Base-by-base conservation (phyloP, 2,797 vertebrate genomes). In the Rhincodon typus region DNA sequence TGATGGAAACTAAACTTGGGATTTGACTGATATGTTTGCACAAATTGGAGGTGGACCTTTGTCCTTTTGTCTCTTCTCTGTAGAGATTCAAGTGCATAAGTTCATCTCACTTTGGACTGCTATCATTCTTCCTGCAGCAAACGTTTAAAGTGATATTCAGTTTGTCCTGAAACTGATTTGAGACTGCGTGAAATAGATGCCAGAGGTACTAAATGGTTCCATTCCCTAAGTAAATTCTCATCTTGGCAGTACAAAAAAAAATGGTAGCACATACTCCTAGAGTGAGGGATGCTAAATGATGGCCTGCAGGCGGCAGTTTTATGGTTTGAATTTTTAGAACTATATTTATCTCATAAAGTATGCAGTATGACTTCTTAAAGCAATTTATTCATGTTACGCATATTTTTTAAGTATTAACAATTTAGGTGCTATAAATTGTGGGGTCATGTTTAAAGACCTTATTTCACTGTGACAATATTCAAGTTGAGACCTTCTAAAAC, bases 361-460 rank as follows among this genome's bases (percentile, higher is more conserved):
- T 93, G 62, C 90, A 93, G 62, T 69, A 38, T 93, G n/a, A 66
- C 90, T 93, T 21, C 66, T 69, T 93, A 93, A 93, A 69, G 90
- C 90, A 93, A 93, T 93, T 93, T 93, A 93, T 93, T 93, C 90
- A 93, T 19, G 90, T 93, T 93, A 66, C 90, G 66, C 90, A 93
- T 42, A 93, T 93, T 93, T 69, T 93, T 69, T 4, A 93, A 69
- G n/a, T 93, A 93, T 69, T 69, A 93, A 93, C 90, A 93, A 93
- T 67, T 93, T 93, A 93, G 62, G 69, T 93, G 62, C n/a, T 93
- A 62, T 42, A 93, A 93, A 93, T 93, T 93, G 90, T 93, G 38
- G 21, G 90, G 90, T n/a, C 21, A 42, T 93, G 62, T 66, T 93
- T 93, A 93, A 93, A 93, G 90, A 69, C 90, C 90, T 93, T 93